Conservation (phyloP, 2,888 invertebrate genomes). For the Celastrina argiolus region DNA sequence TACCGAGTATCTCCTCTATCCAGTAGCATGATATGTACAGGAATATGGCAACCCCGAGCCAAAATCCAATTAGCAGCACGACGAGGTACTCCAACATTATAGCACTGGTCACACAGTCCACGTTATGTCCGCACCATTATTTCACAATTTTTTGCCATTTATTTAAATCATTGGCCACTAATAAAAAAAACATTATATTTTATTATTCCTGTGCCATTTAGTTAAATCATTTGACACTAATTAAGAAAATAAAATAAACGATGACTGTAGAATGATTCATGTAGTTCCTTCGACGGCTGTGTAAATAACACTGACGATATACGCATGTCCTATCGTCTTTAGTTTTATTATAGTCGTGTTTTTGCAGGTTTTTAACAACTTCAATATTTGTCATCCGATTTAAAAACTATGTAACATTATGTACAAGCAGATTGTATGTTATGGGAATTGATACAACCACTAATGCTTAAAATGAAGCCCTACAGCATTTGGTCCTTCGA, state of each 20-base stretch:
- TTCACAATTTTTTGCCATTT: slow-evolving; percentile 18
- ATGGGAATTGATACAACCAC: not conserved
- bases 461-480: not conserved
- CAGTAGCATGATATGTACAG: slow-evolving; percentile 75
- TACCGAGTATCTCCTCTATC: slow-evolving; percentile 80
- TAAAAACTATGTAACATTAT: not conserved
- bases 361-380: not conserved
- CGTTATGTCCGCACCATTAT: slow-evolving; percentile 23
- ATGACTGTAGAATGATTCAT: slow-evolving; percentile 3
- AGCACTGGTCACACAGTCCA: slow-evolving; percentile 24
- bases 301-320: slow-evolving; percentile 4
- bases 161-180: no score
- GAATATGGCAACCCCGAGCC: slow-evolving; percentile 72
- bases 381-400: not conserved
- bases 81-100: slow-evolving; percentile 70
- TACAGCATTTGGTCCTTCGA: not conserved
- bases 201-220: not conserved
- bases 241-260: not conserved
- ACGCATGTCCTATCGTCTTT: not conserved
- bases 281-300: slow-evolving; percentile 1
- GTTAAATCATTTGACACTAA: not conserved
- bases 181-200: slow-evolving; percentile 26
- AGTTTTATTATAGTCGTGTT: not conserved
- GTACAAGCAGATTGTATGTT: not conserved
- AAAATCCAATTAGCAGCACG: slow-evolving; percentile 66